Percentiles rank a stretch among this genome's conserved stretches.
phyloP scores from a whole-genome alignment of 2,797 vertebrate genomes.

The Arctocebus calabarensis region DNA sequence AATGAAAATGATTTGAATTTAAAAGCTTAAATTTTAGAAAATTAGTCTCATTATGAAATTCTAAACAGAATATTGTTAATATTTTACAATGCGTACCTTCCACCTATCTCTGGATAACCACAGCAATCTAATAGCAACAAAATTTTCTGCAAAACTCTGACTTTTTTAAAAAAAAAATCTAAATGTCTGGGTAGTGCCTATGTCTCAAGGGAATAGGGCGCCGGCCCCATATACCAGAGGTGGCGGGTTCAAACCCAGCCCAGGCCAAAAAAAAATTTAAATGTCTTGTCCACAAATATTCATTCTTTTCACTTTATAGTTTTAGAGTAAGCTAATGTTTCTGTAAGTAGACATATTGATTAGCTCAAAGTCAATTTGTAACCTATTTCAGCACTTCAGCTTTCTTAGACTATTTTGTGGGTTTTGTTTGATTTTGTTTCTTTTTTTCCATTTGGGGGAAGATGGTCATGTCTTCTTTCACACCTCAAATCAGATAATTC shows the following conservation, averaged over 20 bases:
- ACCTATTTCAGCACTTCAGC: slow-evolving; percentile 59
- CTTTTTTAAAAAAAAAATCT: no score
- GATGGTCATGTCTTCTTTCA: slow-evolving; percentile 72
- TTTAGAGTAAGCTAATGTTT: slow-evolving; percentile 84
- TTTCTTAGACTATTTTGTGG: slow-evolving; percentile 68
- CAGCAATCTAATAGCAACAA: background rate
- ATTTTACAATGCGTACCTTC: slow-evolving; percentile 9
- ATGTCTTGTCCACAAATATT: slow-evolving; percentile 72
- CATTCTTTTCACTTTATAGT: slow-evolving; percentile 83
- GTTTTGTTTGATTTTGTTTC: slow-evolving; percentile 13
- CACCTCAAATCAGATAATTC: slow-evolving; percentile 63
- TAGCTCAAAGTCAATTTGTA: slow-evolving; percentile 62
- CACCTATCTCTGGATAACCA: slow-evolving; percentile 16
- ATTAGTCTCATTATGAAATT: slow-evolving; percentile 44
- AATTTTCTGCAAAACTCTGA: background rate
- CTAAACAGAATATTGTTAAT: slow-evolving; percentile 9
- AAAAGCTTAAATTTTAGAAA: slow-evolving; percentile 38
- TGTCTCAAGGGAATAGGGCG: no score
- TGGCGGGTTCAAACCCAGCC: no score
- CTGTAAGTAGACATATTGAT: slow-evolving; percentile 80
- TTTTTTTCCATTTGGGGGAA: slow-evolving; percentile 44
- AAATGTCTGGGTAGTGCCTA: background rate
- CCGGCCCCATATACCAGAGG: no score
- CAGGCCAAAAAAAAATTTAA: no score
- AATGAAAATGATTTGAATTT: background rate